phyloP scores from a whole-genome alignment of 1,140 invertebrate genomes.

The Lepidurus apus region DNA sequence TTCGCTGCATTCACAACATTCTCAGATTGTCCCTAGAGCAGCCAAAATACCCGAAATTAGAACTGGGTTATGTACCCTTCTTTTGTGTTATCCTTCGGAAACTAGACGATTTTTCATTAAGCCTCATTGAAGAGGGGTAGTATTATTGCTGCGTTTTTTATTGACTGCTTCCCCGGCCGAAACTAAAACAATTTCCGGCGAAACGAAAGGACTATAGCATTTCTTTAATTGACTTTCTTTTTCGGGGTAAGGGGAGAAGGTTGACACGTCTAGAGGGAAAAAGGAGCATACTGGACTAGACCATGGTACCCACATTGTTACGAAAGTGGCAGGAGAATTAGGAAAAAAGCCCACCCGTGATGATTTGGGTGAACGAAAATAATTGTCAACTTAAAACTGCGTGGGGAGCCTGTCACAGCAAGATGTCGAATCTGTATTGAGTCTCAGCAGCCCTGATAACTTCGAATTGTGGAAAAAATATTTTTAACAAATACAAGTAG shows the following conservation, averaged over 20 bases:
- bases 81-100: not conserved
- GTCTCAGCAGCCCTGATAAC: slow-evolving; percentile 2
- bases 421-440: not conserved
- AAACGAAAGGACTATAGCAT: not conserved
- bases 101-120: not conserved
- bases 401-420: not conserved
- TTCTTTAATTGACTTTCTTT: not conserved
- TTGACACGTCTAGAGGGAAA: not conserved
- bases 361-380: slow-evolving; percentile 1
- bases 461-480: not conserved
- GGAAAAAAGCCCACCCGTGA: not conserved
- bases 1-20: not conserved
- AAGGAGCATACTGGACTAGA: no score
- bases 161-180: not conserved
- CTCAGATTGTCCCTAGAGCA: not conserved
- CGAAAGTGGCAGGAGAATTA: not conserved
- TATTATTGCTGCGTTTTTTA: not conserved
- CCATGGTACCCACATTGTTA: not conserved
- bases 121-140: not conserved
- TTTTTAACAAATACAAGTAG: not conserved
- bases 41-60: no score
- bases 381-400: not conserved
- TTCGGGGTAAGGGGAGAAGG: not conserved
- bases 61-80: no score
- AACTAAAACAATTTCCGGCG: not conserved